Evolutionary conservation across 1,140 invertebrate species (phyloP).

Genomic region (Drosophila auraria): DNA sequence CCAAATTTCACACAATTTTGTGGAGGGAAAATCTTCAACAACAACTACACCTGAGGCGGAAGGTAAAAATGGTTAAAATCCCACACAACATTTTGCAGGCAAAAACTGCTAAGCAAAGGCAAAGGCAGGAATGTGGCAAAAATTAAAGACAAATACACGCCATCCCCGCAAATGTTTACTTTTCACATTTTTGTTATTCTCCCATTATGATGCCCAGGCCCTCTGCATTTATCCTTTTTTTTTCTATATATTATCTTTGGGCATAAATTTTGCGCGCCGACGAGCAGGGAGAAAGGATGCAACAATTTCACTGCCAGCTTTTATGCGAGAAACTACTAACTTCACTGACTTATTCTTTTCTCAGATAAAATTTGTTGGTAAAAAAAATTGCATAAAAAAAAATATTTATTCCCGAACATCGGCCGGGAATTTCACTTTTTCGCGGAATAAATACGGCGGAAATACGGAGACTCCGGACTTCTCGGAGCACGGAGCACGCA

Average conservation of each 20-base stretch:
- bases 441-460: slow-evolving; percentile 11
- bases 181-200: slow-evolving; percentile 18
- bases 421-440: slow-evolving; percentile 14
- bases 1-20: neutral
- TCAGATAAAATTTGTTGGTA: neutral
- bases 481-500: slow-evolving; percentile 62
- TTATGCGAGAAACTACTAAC: neutral
- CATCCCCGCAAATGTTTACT: slow-evolving; percentile 16
- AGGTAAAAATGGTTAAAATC: neutral
- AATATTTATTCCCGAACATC: neutral
- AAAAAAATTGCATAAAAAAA: slow-evolving; percentile 19
- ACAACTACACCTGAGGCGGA: too few relatives aligned
- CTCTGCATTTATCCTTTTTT: too few relatives aligned
- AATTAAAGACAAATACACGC: slow-evolving; percentile 23
- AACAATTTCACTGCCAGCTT: slow-evolving; percentile 17
- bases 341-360: slow-evolving; percentile 18
- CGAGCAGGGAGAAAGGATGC: slow-evolving; percentile 7
- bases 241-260: neutral
- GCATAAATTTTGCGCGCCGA: slow-evolving; percentile 18
- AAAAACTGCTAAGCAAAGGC: slow-evolving; percentile 46
- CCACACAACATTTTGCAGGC: slow-evolving; percentile 32
- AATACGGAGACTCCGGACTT: slow-evolving; percentile 35
- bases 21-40: neutral
- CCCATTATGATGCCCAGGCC: neutral
- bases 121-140: slow-evolving; percentile 18